Evolutionary conservation across 2,113 vertebrate genomes (phyloP).

Genomic region (Paralichthys olivaceus): DNA sequence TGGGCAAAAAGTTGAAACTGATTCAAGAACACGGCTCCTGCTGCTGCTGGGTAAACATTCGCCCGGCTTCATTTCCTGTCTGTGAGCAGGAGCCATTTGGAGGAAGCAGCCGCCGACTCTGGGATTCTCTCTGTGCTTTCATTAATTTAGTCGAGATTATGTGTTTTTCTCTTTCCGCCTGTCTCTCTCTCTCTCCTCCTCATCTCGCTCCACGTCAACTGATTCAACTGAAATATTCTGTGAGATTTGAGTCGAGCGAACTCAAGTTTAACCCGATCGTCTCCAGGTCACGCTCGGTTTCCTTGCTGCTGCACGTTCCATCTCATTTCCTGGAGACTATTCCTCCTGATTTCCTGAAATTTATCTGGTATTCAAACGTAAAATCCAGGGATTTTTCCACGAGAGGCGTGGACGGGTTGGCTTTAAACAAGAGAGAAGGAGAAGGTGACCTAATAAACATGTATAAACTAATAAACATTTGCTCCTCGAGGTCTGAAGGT

Average conservation of each 20-base stretch:
- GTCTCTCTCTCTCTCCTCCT: slow-evolving; percentile 16
- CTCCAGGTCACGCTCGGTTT: neutral
- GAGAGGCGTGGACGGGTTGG: no score
- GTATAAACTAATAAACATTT: no score
- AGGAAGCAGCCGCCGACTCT: slow-evolving; percentile 36
- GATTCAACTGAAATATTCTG: neutral
- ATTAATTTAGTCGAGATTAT: slow-evolving; percentile 65
- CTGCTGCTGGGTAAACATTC: slow-evolving; percentile 46
- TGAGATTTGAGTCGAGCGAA: no score
- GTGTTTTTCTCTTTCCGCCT: slow-evolving; percentile 31
- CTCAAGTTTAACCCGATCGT: neutral
- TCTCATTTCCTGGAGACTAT: neutral
- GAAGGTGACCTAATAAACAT: no score
- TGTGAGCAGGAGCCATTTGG: slow-evolving; percentile 53
- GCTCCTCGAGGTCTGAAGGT: no score
- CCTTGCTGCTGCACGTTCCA: neutral
- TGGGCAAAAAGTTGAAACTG: slow-evolving; percentile 58
- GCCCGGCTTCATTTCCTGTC: slow-evolving; percentile 64
- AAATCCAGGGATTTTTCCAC: no score
- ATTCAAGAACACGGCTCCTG: slow-evolving; percentile 59
- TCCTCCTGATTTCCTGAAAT: neutral
- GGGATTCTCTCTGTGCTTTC: slow-evolving; percentile 47
- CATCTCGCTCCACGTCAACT: neutral
- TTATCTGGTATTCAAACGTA: no score
- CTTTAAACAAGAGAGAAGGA: no score